phyloP scores from a whole-genome alignment of 1,140 invertebrate genomes.

The Tenebrio molitor region DNA sequence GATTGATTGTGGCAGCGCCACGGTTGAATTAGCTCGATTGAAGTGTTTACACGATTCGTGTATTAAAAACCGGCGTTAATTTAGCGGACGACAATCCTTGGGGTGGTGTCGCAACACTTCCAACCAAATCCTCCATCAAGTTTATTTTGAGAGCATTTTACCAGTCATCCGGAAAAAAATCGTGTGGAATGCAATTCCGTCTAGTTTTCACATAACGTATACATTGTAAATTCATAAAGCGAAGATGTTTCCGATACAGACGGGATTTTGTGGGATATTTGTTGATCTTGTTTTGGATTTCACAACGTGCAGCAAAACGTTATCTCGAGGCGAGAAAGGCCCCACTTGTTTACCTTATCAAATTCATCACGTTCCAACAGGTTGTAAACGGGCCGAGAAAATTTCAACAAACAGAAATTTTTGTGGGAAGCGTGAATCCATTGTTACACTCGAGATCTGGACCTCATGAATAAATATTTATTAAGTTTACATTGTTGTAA shows the following conservation, averaged over 20 bases:
- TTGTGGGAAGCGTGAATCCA: not conserved
- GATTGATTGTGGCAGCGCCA: not conserved
- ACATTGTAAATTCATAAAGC: constrained; percentile 3
- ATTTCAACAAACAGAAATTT: constrained; percentile 22
- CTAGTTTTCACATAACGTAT: constrained; percentile 5
- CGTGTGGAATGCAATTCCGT: not conserved
- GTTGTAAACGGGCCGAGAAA: constrained; percentile 9
- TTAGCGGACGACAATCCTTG: not conserved
- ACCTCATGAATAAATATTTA: constrained; percentile 10
- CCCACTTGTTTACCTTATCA: constrained; percentile 28
- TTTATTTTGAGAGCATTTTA: not conserved
- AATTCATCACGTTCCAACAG: constrained; percentile 11
- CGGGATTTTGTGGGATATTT: not conserved
- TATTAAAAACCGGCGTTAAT: constrained; percentile 5
- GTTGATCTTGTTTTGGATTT: constrained; percentile 13
- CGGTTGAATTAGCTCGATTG: not conserved
- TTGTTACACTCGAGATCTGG: constrained; percentile 1
- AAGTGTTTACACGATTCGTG: not conserved
- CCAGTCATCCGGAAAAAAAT: constrained; percentile 8
- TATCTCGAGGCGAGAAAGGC: constrained; percentile 6
- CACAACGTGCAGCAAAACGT: constrained; percentile 12
- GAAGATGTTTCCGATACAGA: constrained; percentile 5
- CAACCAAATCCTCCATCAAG: not conserved
- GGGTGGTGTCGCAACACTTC: not conserved
- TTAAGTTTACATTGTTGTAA: constrained; percentile 12